These are phyloP conservation scores for Hyperoplus lanceolatus DNA, from an alignment of 2,797 vertebrate species.

Conservation along the genomic window DNA sequence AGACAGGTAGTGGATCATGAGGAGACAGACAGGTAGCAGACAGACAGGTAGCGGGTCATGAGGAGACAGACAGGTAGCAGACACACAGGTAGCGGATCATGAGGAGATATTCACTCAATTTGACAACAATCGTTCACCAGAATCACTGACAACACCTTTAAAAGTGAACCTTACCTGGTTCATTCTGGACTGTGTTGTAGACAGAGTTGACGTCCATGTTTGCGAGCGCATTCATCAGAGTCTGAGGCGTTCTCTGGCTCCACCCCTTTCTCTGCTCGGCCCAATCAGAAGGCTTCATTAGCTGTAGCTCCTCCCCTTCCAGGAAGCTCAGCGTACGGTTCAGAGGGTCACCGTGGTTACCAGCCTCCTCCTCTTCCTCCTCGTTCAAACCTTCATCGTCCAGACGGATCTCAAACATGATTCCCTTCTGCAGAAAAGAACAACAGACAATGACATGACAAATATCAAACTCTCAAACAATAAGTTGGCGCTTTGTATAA, in stretches of 20 bases:
- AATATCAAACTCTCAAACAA: not conserved
- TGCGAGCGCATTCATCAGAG: constrained; percentile 75
- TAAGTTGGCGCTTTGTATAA: not conserved
- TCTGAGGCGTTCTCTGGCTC: constrained; percentile 75
- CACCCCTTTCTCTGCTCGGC: constrained; percentile 64
- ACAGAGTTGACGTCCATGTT: constrained; percentile 73
- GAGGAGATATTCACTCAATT: not conserved
- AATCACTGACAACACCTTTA: not conserved
- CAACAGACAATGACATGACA: not conserved
- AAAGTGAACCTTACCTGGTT: constrained; percentile 50
- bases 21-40: too few species aligned
- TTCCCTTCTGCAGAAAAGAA: constrained; percentile 81
- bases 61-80: too few species aligned
- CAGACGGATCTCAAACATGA: constrained; percentile 93
- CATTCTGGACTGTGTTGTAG: constrained; percentile 24
- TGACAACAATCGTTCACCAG: too few species aligned
- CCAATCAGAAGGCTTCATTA: constrained; percentile 54
- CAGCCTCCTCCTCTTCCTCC: constrained; percentile 35
- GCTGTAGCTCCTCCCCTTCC: constrained; percentile 76
- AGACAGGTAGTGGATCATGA: too few species aligned
- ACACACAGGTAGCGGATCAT: too few species aligned
- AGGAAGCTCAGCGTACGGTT: constrained; percentile 84
- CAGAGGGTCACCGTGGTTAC: constrained; percentile 61
- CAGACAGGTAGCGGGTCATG: too few species aligned
- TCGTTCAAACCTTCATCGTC: constrained; percentile 66